Evolutionary conservation across 1,140 invertebrate species (phyloP).

Genomic region (Formica selysi): DNA sequence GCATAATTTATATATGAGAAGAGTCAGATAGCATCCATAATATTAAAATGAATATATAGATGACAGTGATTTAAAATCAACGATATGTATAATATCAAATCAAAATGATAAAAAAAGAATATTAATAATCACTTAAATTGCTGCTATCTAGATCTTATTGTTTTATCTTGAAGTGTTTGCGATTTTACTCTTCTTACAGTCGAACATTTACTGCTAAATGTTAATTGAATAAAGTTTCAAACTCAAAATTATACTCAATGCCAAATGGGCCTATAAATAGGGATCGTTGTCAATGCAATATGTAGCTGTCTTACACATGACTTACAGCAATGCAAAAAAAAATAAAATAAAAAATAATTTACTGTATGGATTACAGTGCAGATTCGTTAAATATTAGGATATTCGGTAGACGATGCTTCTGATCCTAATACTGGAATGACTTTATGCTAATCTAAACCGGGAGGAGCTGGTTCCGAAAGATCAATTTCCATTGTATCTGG

Average conservation of each 20-base stretch:
- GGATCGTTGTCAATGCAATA: neutral
- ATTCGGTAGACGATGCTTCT: constrained; percentile 57
- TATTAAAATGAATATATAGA: constrained; percentile 7
- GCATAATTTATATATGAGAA: constrained; percentile 46
- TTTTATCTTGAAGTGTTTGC: too few relatives aligned
- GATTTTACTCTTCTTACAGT: too few relatives aligned
- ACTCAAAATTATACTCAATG: neutral
- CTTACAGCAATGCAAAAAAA: neutral
- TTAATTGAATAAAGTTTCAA: neutral
- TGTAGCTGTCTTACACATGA: neutral
- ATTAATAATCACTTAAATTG: neutral
- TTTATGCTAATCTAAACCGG: constrained; percentile 83
- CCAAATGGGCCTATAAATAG: constrained; percentile 7
- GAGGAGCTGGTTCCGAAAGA: constrained; percentile 84
- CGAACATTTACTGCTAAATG: neutral
- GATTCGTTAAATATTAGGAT: constrained; percentile 68
- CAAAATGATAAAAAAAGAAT: neutral
- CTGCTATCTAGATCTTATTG: neutral
- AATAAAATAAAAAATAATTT: constrained; percentile 53
- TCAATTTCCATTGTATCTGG: constrained; percentile 81
- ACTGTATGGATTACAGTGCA: constrained; percentile 62
- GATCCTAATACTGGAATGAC: constrained; percentile 69
- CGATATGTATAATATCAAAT: neutral
- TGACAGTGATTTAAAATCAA: neutral
- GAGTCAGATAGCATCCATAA: neutral